phyloP scores from a whole-genome alignment of 2,113 vertebrate genomes.

The Tonatia bakeri region DNA sequence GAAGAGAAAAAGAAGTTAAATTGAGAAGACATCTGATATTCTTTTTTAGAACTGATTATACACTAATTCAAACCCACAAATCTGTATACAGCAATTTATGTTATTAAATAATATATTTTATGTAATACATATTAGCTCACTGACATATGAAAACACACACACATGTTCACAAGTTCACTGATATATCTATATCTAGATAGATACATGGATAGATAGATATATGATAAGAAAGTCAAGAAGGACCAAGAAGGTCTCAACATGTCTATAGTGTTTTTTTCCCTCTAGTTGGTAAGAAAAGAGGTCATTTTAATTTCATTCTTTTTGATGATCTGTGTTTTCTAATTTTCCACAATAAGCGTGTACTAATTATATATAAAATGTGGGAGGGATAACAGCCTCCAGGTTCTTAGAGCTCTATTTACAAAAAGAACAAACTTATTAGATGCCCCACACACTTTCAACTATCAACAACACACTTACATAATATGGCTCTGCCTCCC shows the following conservation, averaged over 20 bases:
- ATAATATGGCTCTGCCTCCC: slow-evolving; percentile 97
- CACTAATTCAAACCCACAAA: not conserved
- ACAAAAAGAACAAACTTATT: slow-evolving; percentile 61
- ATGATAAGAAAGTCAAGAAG: not conserved
- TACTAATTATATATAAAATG: not conserved
- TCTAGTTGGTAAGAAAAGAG: not conserved
- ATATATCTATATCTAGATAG: too few species aligned
- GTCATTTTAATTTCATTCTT: slow-evolving; percentile 4
- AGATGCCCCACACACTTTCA: slow-evolving; percentile 73
- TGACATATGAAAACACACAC: not conserved
- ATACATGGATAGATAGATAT: too few species aligned
- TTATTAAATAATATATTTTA: not conserved
- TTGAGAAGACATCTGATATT: not conserved
- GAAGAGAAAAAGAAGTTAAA: not conserved
- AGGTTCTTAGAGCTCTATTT: not conserved
- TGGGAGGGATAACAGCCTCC: not conserved
- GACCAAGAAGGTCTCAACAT: not conserved
- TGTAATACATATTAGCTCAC: not conserved
- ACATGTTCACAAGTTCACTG: not conserved
- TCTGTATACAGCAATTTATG: not conserved
- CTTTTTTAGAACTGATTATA: not conserved
- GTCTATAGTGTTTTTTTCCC: not conserved
- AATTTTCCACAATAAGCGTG: not conserved
- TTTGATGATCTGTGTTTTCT: not conserved
- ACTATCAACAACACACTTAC: slow-evolving; percentile 81